A percentile compares a stretch with the other conserved stretches of the same genome.
Conservation (phyloP, 2,113 vertebrate species). For the Prionailurus viverrinus region DNA sequence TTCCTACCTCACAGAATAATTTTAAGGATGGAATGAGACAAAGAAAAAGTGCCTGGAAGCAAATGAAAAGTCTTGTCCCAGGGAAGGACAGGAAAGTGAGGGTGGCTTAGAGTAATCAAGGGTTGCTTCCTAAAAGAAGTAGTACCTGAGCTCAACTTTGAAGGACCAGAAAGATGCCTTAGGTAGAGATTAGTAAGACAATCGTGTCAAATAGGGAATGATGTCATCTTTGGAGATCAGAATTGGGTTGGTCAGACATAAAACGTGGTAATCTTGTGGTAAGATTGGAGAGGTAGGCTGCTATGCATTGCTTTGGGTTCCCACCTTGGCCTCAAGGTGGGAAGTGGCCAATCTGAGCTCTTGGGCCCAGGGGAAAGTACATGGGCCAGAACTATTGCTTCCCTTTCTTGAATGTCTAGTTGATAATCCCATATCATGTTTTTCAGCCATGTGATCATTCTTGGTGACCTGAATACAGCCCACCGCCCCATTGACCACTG, state of each 20-base stretch:
- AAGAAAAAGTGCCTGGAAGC: background rate
- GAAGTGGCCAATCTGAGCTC: background rate
- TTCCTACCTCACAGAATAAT: background rate
- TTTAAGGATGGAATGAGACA: constrained; percentile 56
- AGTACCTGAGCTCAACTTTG: constrained; percentile 14
- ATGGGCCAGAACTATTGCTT: background rate
- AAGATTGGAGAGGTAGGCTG: background rate
- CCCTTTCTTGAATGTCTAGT: constrained; percentile 15
- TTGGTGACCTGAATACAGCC: constrained; percentile 95
- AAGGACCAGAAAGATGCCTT: constrained; percentile 43
- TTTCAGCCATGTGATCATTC: constrained; percentile 92
- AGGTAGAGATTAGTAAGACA: constrained; percentile 1
- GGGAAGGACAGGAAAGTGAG: constrained; percentile 13
- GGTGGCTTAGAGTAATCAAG: constrained; percentile 28
- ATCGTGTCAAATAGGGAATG: background rate
- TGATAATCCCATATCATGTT: constrained; percentile 40
- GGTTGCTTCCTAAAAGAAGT: background rate
- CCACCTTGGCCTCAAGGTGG: background rate
- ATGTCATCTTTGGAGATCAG: background rate
- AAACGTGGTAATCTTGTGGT: background rate
- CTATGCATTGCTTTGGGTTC: background rate
- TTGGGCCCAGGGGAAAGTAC: background rate
- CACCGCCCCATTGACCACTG: constrained; percentile 93
- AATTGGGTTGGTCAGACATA: background rate
- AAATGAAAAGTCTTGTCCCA: constrained; percentile 60